Evolutionary conservation across 1,140 invertebrate genomes (phyloP).

Genomic region (Eufriesea mexicana): DNA sequence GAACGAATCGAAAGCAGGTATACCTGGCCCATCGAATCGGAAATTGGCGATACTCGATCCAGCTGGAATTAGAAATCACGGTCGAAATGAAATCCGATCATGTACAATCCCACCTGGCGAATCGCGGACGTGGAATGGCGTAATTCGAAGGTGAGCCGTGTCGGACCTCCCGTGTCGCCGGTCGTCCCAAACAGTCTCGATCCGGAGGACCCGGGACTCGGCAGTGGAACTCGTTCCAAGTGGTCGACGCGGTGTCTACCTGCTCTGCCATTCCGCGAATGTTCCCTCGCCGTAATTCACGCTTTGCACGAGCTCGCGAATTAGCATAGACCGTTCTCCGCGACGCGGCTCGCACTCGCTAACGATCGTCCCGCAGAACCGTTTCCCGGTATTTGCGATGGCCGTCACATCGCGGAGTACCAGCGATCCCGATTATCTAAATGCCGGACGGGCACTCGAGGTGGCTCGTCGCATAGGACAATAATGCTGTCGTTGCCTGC

Average conservation of each 20-base stretch:
- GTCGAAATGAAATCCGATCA: no score
- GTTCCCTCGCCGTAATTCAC: neutral
- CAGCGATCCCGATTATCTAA: constrained; percentile 25
- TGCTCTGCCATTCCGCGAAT: constrained; percentile 13
- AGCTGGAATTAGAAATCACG: neutral
- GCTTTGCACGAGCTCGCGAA: neutral
- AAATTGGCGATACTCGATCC: neutral
- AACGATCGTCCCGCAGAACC: neutral
- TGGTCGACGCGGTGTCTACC: neutral
- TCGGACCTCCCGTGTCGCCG: neutral
- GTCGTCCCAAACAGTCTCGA: no score
- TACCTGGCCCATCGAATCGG: neutral
- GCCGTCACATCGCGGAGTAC: neutral
- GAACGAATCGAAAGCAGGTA: neutral
- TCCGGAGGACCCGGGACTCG: neutral
- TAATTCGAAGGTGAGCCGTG: neutral
- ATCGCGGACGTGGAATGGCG: neutral
- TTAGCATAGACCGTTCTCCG: constrained; percentile 25
- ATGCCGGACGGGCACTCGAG: constrained; percentile 18
- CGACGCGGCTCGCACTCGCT: neutral
- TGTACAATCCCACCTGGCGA: neutral
- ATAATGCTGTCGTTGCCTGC: neutral
- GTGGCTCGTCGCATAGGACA: neutral
- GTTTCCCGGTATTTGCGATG: neutral
- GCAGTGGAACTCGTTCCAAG: neutral